phyloP scores from a whole-genome alignment of 2,888 invertebrate genomes.

The Nephrotoma guestfalica region DNA sequence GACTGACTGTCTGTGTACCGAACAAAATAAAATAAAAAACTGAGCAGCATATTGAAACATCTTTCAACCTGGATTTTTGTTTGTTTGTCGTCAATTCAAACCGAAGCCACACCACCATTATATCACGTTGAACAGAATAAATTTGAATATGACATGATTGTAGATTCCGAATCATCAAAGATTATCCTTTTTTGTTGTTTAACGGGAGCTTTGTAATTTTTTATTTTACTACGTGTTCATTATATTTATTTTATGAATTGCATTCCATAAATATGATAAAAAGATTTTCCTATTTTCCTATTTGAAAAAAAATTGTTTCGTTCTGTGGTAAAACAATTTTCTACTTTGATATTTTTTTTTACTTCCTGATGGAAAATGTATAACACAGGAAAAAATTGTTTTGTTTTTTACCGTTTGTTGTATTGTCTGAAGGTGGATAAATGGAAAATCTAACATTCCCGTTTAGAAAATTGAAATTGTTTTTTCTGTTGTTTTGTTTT shows the following conservation, averaged over 20 bases:
- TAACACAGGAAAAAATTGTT: background rate
- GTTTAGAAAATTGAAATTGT: background rate
- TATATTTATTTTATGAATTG: background rate
- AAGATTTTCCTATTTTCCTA: background rate
- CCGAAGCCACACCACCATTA: background rate
- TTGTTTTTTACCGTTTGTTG: background rate
- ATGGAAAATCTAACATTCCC: background rate
- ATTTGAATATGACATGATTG: background rate
- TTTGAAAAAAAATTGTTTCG: background rate
- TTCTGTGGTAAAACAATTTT: background rate
- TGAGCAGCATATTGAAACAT: background rate
- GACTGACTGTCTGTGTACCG: background rate
- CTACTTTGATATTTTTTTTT: background rate
- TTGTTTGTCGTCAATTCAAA: background rate
- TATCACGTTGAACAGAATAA: background rate
- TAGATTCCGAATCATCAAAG: background rate
- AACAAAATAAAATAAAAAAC: background rate
- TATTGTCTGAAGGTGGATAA: background rate
- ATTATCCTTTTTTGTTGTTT: background rate
- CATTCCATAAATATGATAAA: background rate
- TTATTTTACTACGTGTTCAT: background rate
- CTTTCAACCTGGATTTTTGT: background rate
- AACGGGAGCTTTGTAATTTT: background rate
- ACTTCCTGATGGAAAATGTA: background rate
- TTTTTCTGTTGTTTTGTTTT: background rate